Evolutionary conservation across 2,888 invertebrate species (phyloP).

Genomic region (Philereme transversata): DNA sequence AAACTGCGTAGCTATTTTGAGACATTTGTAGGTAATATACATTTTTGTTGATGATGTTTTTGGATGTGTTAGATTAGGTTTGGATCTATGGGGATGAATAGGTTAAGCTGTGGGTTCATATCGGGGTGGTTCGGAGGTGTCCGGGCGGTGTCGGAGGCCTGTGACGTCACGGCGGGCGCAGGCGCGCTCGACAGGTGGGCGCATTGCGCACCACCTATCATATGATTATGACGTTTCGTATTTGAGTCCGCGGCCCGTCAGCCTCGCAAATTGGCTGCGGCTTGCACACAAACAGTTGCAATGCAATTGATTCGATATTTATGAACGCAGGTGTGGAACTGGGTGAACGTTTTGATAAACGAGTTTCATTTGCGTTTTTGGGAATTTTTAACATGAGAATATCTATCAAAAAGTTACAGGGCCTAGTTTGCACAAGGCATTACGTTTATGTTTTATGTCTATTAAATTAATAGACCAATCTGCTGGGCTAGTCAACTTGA

Average conservation of each 20-base stretch:
- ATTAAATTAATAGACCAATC: no score
- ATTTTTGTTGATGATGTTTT: slow-evolving; percentile 26
- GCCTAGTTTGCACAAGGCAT: no score
- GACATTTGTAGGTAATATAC: slow-evolving; percentile 35
- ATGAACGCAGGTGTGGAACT: slow-evolving; percentile 8
- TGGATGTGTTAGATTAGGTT: slow-evolving; percentile 60
- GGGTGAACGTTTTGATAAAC: slow-evolving; percentile 5
- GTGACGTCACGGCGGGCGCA: slow-evolving; percentile 80
- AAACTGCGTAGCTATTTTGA: slow-evolving; percentile 15
- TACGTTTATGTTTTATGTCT: no score
- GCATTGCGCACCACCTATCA: slow-evolving; percentile 82
- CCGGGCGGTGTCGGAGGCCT: slow-evolving; percentile 46
- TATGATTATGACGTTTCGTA: slow-evolving; percentile 81
- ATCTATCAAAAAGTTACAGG: no score
- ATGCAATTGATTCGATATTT: slow-evolving; percentile 43
- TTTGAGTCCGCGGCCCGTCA: slow-evolving; percentile 50
- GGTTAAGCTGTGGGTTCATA: slow-evolving; percentile 44
- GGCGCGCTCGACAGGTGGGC: slow-evolving; percentile 82
- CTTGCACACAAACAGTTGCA: slow-evolving; percentile 38
- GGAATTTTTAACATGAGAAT: no score
- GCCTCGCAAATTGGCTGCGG: slow-evolving; percentile 21
- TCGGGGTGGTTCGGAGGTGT: slow-evolving; percentile 39
- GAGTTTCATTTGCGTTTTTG: no score
- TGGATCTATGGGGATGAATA: slow-evolving; percentile 71
- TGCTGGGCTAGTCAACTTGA: no score